Evolutionary conservation across 2,888 invertebrate species (phyloP).

Genomic region (Drosophila putrida): DNA sequence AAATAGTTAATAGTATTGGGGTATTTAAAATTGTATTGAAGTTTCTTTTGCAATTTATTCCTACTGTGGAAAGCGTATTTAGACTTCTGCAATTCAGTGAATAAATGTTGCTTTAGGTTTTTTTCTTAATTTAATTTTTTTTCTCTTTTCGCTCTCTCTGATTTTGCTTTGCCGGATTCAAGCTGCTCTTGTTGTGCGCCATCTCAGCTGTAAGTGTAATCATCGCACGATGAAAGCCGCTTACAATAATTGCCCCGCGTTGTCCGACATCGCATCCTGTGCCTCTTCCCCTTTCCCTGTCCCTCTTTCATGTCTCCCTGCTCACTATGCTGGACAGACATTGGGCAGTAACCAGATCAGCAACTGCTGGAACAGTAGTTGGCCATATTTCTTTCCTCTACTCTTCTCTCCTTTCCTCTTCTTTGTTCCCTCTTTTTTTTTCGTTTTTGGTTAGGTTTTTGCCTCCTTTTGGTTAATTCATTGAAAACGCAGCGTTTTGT

Average conservation of each 20-base stretch:
- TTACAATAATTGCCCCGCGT: conserved; percentile 76
- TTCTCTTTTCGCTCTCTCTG: neutral
- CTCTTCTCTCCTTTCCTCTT: neutral
- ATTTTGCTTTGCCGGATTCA: conserved; percentile 1
- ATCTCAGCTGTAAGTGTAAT: conserved; percentile 78
- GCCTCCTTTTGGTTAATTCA: conserved; percentile 60
- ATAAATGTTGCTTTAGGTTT: neutral
- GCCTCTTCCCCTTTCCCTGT: neutral
- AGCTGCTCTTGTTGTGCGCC: conserved; percentile 59
- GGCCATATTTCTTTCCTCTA: neutral
- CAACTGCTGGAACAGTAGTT: conserved; percentile 3
- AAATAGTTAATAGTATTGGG: too few species aligned
- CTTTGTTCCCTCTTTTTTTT: neutral
- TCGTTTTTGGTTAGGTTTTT: neutral
- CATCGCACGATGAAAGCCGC: conserved; percentile 79
- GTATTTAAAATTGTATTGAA: too few species aligned
- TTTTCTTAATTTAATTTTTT: neutral
- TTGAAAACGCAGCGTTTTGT: conserved; percentile 65
- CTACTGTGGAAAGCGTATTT: conserved; percentile 14
- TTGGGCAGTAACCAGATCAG: conserved; percentile 21
- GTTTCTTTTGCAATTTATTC: too few species aligned
- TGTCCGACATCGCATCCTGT: conserved; percentile 65
- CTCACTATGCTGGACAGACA: neutral
- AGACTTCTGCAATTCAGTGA: neutral
- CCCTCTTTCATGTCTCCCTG: neutral